Percentiles rank a stretch among this genome's conserved stretches.
Evolutionary conservation across 2,113 vertebrate species (phyloP).

Genomic region (Garra rufa): DNA sequence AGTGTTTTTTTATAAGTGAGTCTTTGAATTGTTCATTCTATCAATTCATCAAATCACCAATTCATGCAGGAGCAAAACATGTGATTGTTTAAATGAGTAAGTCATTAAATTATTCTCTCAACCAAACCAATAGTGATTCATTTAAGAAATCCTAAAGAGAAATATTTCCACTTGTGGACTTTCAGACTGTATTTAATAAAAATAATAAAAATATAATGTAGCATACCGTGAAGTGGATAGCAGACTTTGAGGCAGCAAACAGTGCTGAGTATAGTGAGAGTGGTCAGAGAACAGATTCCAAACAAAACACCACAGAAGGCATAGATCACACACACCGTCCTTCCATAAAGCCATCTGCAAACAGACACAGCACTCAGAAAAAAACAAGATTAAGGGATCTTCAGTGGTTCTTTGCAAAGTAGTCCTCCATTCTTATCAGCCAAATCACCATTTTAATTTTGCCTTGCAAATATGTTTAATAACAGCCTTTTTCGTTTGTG

Average conservation of each 20-base stretch:
- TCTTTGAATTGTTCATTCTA: neutral
- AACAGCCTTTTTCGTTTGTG: neutral
- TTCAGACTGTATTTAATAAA: neutral
- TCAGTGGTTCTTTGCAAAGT: neutral
- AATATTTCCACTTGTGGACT: neutral
- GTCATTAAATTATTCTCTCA: neutral
- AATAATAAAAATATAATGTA: neutral
- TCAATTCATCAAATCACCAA: neutral
- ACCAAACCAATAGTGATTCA: neutral
- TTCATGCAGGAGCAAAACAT: neutral
- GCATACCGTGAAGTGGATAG: conserved; percentile 66
- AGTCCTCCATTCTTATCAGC: neutral
- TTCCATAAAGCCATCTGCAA: conserved; percentile 69
- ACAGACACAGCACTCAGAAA: conserved; percentile 15
- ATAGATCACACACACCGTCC: conserved; percentile 66
- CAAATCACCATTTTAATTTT: neutral
- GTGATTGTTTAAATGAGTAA: neutral
- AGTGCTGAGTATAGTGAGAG: conserved; percentile 66
- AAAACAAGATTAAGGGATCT: neutral
- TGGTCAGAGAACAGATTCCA: conserved; percentile 71
- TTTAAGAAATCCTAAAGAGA: neutral
- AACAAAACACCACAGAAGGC: conserved; percentile 73
- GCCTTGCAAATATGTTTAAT: neutral
- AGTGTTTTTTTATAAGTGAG: neutral
- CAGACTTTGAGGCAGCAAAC: conserved; percentile 74